Evolutionary conservation across 2,113 vertebrate species (phyloP), one percentile per base, ranked within the genome.

Genomic region (Anoplopoma fimbria): DNA sequence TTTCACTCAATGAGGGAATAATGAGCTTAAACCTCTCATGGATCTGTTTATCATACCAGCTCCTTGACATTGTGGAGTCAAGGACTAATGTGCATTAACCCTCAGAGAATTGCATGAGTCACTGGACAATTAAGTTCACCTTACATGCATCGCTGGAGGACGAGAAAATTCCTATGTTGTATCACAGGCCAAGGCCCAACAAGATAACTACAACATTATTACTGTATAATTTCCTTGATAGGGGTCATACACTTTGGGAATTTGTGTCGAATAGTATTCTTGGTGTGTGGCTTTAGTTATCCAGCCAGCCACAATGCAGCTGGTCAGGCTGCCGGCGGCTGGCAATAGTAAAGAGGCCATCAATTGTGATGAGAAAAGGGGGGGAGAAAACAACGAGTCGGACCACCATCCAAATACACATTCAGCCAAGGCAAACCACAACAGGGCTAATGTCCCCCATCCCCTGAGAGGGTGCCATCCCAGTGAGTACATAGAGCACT

Each of bases 31-130:
- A 72, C 29, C 75, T 75, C 65, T 23, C 45, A 45, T 61, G 57
- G 38, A 70, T 84, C 65, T 64, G 71, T 57, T 80, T 60, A 75
- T 79, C 34, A 23, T 36, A 19, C 29, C 19, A 25, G n/a, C 65
- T 79, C 75, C 47, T 69, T 84, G 82, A 77, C 79, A 57, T 19
- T 49, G 69, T 14, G 21, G 70, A 84, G 69, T 72, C 81, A 85
- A 84, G 77, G 76, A 79, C 53, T 77, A 55, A 80, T 42, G 45
- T 68, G 34, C 60, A n/a, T 55, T 65, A 40, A 49, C 15, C 45
- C 61, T 53, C 33, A 2, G 33, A 82, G 19, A 31, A 71, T 57
- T 13, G 53, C 53, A 27, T 15, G 5, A 47, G 58, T 23, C 49
- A 4, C 53, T 1, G 19, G 67, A 70, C 23, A n/a, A n/a, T n/a